A percentile compares a stretch with the other conserved stretches of the same genome.
phyloP scores from a whole-genome alignment of 2,113 vertebrate species.

The Forbesichthys papilliferus region DNA sequence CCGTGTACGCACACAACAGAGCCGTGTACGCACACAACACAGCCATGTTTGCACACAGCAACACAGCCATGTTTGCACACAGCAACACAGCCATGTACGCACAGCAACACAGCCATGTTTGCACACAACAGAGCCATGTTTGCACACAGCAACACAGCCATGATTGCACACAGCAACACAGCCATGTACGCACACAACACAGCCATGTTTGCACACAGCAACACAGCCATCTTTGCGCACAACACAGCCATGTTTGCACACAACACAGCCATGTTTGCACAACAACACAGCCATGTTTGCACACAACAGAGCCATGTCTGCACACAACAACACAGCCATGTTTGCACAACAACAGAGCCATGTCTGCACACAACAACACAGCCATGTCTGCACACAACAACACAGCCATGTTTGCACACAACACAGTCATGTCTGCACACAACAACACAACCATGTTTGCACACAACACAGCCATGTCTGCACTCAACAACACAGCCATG shows the following conservation, averaged over 20 bases:
- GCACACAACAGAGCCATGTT: not conserved
- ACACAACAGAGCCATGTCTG: no score
- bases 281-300: not conserved
- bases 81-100: conserved; percentile 14
- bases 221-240: not conserved
- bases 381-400: not conserved
- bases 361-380: conserved; percentile 9
- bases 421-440: not conserved
- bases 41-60: conserved; percentile 27
- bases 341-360: conserved; percentile 5
- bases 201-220: not conserved
- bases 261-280: not conserved
- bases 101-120: not conserved
- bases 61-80: not conserved
- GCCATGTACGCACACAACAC: conserved; percentile 13
- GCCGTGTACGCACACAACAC: conserved; percentile 34
- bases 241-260: not conserved
- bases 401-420: not conserved
- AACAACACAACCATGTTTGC: not conserved
- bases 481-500: not conserved
- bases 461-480: not conserved
- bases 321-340: conserved; percentile 1
- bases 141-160: conserved; percentile 2
- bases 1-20: conserved; percentile 23
- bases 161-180: no score